Evolutionary conservation across 2,113 vertebrate species (phyloP).

Genomic region (Genyomyrus donnyi): DNA sequence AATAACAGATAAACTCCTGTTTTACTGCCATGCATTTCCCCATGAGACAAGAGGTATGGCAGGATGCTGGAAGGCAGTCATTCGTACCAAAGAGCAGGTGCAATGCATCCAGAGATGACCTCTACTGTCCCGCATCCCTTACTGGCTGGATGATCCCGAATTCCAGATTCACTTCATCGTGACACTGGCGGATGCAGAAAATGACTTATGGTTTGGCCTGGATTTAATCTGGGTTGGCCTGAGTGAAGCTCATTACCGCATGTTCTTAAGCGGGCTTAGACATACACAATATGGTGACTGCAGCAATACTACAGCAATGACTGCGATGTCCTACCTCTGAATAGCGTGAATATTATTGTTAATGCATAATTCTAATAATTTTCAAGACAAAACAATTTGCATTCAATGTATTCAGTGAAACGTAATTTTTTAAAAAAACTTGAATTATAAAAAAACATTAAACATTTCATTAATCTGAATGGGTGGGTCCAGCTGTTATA

Average conservation of each 20-base stretch:
- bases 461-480: neutral
- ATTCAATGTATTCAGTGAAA: neutral
- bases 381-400: too few relatives aligned
- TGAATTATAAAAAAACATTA: neutral
- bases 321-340: neutral
- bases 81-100: neutral
- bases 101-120: neutral
- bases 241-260: neutral
- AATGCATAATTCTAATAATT: too few relatives aligned
- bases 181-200: neutral
- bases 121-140: neutral
- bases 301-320: neutral
- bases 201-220: neutral
- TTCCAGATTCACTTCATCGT: neutral
- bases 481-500: neutral
- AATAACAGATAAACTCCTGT: neutral
- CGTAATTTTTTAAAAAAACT: neutral
- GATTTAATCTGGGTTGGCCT: neutral
- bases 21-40: neutral
- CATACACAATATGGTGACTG: neutral
- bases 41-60: neutral
- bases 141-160: neutral
- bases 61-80: neutral
- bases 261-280: neutral
- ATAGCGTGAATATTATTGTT: neutral